These are phyloP conservation scores for Ormyrus thymus DNA, from an alignment of 2,888 invertebrate species.

Conservation along the genomic window DNA sequence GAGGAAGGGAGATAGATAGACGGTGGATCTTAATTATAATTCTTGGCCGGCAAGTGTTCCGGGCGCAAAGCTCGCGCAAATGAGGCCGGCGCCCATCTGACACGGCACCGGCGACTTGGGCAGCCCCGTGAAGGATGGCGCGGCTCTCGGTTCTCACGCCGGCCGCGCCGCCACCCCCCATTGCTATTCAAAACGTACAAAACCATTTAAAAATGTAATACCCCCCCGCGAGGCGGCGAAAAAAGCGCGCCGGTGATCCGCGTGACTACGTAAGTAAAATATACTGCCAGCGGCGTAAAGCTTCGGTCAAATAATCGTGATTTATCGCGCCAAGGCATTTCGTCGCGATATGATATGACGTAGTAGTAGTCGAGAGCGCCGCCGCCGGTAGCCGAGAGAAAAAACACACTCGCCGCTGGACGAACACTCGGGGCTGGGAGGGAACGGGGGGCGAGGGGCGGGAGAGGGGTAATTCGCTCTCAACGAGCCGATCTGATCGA, in stretches of 20 bases:
- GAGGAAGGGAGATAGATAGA: constrained; percentile 42
- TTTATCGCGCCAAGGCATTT: constrained; percentile 74
- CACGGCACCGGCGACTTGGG: constrained; percentile 59
- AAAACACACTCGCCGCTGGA: background rate
- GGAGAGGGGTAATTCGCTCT: background rate
- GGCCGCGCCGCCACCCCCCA: constrained; percentile 61
- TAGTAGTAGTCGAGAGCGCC: constrained; percentile 6
- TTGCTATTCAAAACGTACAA: constrained; percentile 75
- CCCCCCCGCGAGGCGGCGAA: constrained; percentile 61
- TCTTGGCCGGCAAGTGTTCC: constrained; percentile 70
- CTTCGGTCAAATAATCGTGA: constrained; percentile 75
- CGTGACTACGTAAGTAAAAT: constrained; percentile 75
- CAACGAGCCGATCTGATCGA: constrained; percentile 49
- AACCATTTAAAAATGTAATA: constrained; percentile 75
- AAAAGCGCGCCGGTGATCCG: constrained; percentile 69
- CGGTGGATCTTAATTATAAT: constrained; percentile 72
- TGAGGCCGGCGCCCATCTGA: constrained; percentile 71
- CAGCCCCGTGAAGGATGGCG: constrained; percentile 48
- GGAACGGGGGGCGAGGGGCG: background rate
- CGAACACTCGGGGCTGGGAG: background rate
- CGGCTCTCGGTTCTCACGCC: constrained; percentile 35
- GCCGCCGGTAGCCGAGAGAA: background rate
- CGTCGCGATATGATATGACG: constrained; percentile 64
- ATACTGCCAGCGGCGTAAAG: constrained; percentile 72
- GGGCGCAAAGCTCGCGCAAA: constrained; percentile 69